Percentiles rank a stretch among this genome's conserved stretches.
Conservation (phyloP, 2,888 invertebrate species). For the Metacarcinus magister region DNA sequence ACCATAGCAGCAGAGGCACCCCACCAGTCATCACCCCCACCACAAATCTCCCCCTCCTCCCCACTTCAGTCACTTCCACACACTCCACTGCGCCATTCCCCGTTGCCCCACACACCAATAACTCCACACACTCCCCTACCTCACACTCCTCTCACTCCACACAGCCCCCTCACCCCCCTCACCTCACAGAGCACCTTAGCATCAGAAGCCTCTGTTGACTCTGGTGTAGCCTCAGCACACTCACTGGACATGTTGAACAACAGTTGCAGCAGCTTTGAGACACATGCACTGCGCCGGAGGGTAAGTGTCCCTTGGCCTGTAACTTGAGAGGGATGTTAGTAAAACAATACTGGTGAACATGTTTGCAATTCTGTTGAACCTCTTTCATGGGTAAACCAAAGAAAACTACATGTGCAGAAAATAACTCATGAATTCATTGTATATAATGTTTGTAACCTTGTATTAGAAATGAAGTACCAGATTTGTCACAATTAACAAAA, state of each 20-base stretch:
- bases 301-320: slow-evolving; percentile 57
- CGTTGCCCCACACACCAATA: slow-evolving; percentile 70
- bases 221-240: slow-evolving; percentile 76
- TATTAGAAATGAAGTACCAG: not conserved
- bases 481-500: not conserved
- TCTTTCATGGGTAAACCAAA: not conserved
- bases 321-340: not conserved
- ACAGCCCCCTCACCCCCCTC: slow-evolving; percentile 75
- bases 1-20: slow-evolving; percentile 70
- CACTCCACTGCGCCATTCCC: slow-evolving; percentile 69
- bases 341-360: not conserved
- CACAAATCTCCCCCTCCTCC: slow-evolving; percentile 71
- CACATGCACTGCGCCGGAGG: slow-evolving; percentile 74
- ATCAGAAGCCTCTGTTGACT: slow-evolving; percentile 77
- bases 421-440: not conserved
- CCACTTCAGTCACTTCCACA: slow-evolving; percentile 67
- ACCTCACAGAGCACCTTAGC: slow-evolving; percentile 78
- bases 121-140: slow-evolving; percentile 72
- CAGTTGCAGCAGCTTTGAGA: slow-evolving; percentile 72
- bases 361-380: not conserved
- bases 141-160: slow-evolving; percentile 68
- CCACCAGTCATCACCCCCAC: slow-evolving; percentile 69
- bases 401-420: not conserved
- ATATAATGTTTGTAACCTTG: not conserved
- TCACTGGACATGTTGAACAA: slow-evolving; percentile 75